Base-by-base conservation (phyloP, 1,140 invertebrate genomes). In the Lordiphosa stackelbergi region DNA sequence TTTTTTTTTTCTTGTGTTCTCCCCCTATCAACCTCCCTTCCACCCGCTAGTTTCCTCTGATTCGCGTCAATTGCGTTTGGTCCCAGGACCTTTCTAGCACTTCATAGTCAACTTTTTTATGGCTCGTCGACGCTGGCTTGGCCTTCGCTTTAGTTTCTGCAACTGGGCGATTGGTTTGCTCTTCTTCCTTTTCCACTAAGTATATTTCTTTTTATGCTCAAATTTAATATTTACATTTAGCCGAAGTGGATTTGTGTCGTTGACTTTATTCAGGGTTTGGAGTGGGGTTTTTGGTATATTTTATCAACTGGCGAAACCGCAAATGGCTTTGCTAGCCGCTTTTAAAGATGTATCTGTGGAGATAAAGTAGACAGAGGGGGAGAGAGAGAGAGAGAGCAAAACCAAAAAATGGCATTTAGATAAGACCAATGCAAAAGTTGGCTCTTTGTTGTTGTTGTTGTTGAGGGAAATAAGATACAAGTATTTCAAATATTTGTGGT, bases 151-250 rank as follows among this genome's bases (percentile, higher is more conserved):
- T 64, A 73, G 68, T 71, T 66, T 46, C 46, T 16, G 47, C n/a
- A 42, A 43, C 42, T 49, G 53, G 53, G 19, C 60, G 60, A 69
- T 66, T 66, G 66, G 61, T 73, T 72, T 53, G 35, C 47, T 31
- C 37, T 52, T 31, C 37, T 52, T 62, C 22, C 35, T 36, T 43
- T 24, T 19, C 42, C 34, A 19, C 52, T 35, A 3, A 12, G 9
- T 16, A 34, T 16, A 22, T 22, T 73, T 79, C 78, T 77, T 77
- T 79, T 79, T 70, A 79, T 74, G 73, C 74, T 28, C 70, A 78
- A 81, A 78, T 78, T 78, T 78, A 78, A 78, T 78, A 78, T 78
- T 78, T 74, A 78, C 75, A 78, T 78, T 81, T 70, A 73, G 61
- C 66, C 75, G 73, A 66, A 78, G 74, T 79, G 73, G 74, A 79